Conservation (phyloP, 2,888 invertebrate species). For the Diploptera punctata region DNA sequence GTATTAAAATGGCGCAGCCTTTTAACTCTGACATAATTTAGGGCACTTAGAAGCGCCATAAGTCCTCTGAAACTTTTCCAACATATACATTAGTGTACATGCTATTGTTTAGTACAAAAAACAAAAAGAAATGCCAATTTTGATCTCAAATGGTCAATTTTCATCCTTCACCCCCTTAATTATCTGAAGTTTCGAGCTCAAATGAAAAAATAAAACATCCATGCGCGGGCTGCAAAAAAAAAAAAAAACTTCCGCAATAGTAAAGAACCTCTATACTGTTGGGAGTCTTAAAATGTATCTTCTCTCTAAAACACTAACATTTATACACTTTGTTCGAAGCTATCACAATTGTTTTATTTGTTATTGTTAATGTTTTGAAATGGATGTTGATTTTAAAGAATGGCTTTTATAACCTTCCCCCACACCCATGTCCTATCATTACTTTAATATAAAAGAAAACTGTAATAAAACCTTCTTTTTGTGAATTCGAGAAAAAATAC, state of each 20-base stretch:
- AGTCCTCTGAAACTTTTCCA: no score
- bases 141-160: no score
- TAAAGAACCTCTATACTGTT: not conserved
- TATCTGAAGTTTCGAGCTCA: not conserved
- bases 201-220: not conserved
- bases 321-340: not conserved
- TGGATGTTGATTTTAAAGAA: not conserved
- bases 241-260: not conserved
- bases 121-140: no score
- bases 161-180: no score
- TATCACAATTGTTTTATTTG: conserved; percentile 2
- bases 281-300: conserved; percentile 1
- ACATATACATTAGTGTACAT: no score
- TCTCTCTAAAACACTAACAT: not conserved
- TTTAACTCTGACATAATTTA: no score
- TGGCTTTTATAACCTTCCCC: not conserved
- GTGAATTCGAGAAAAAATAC: not conserved
- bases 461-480: not conserved
- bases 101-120: no score
- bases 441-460: not conserved
- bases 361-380: not conserved
- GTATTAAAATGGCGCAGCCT: no score
- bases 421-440: not conserved
- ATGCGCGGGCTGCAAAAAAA: not conserved
- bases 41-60: no score